phyloP scores from a whole-genome alignment of 1,140 invertebrate genomes.

The Atta cephalotes region DNA sequence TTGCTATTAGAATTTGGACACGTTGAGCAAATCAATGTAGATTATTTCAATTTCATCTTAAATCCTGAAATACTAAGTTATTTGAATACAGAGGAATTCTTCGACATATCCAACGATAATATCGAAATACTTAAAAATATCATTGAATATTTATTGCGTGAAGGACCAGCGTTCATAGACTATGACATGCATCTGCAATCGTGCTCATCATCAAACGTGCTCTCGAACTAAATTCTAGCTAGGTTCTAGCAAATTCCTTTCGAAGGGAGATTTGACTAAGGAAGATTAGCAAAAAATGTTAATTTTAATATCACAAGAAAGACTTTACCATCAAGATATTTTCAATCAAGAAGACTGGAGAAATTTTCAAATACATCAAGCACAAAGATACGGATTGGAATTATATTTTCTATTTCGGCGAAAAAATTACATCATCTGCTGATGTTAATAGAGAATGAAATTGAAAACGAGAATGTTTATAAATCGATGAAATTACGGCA shows the following conservation, averaged over 20 bases:
- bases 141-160: constrained; percentile 21
- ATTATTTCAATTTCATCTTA: constrained; percentile 36
- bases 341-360: neutral
- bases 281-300: constrained; percentile 37
- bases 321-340: constrained; percentile 25
- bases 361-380: constrained; percentile 29
- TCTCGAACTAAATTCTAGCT: neutral
- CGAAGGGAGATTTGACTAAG: neutral
- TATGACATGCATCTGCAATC: constrained; percentile 18
- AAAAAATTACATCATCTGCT: constrained; percentile 50
- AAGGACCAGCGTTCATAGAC: neutral
- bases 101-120: neutral
- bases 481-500: neutral
- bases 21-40: constrained; percentile 37
- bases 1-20: constrained; percentile 17
- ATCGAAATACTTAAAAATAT: constrained; percentile 22
- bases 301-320: constrained; percentile 9
- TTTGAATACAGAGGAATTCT: neutral
- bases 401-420: neutral
- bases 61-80: constrained; percentile 24
- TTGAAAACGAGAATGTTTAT: neutral
- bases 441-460: neutral
- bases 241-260: neutral
- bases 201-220: constrained; percentile 33
- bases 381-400: constrained; percentile 28